Base-by-base conservation (phyloP, 2,797 vertebrate genomes). In the Hydrophis major region DNA sequence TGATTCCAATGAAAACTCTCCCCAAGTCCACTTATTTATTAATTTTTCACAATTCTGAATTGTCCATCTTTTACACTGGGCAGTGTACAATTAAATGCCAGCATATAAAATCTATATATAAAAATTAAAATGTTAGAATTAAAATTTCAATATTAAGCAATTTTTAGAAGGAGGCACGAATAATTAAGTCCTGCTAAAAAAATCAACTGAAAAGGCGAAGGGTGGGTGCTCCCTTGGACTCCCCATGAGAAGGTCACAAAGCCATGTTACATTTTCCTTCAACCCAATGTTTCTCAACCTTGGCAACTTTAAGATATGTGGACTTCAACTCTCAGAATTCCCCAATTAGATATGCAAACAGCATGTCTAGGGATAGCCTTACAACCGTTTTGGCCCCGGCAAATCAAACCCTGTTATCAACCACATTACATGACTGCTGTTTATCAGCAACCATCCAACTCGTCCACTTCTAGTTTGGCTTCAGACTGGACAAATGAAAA, bases 401-500 rank as follows among this genome's bases (percentile, higher is more conserved):
- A 60, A 37, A 78, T 27, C 59, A 47, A 28, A 27, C 16, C 37
- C 22, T 56, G 50, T 66, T 37, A 69, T 50, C n/a, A 66, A 89
- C 7, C 27, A 53, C 3, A 32, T 25, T 5, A 89, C 2, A 89
- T 28, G 37, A 66, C 56, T 60, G n/a, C 47, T 50, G 1, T 55
- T 74, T 74, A 25, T 32, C 4, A 74, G 47, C 20, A 56, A 37
- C 55, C 12, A 56, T 25, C 53, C 50, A 74, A 12, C 55, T 55
- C 10, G 18, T 55, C 12, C 50, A 90, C 11, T 50, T 32, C 28
- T 55, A 55, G 63, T 32, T 47, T 69, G 28, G 89, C 50, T 20
- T 74, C 63, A 93, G n/a, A 92, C 10, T 63, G 53, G 91, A 0
- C 78, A 94, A 22, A 86, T 14, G 20, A 94, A 92, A 22, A 7